Conservation (phyloP, 2,113 vertebrate species). For the Percina caprodes region DNA sequence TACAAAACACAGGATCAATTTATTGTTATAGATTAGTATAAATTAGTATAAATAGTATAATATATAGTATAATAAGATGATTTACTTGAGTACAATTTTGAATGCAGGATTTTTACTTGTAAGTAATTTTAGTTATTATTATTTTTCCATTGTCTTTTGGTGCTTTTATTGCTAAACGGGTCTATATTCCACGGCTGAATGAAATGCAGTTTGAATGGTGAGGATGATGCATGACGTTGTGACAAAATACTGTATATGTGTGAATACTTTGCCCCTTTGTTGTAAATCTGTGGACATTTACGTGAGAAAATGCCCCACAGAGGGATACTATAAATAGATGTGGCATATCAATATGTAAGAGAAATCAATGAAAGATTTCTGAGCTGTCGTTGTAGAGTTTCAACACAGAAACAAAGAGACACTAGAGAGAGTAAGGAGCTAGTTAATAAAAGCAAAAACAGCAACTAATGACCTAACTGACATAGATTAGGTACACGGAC, state of each 20-base stretch:
- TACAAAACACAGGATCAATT: not conserved
- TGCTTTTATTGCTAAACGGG: not conserved
- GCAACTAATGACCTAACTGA: slow-evolving; percentile 24
- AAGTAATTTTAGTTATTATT: not conserved
- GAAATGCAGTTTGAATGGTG: not conserved
- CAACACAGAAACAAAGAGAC: slow-evolving; percentile 5
- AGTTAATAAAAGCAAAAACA: not conserved
- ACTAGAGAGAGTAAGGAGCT: not conserved
- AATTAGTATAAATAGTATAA: not conserved
- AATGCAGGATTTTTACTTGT: not conserved
- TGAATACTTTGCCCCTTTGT: not conserved
- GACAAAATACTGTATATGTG: not conserved
- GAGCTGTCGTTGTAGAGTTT: not conserved
- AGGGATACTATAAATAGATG: not conserved
- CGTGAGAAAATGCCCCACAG: not conserved
- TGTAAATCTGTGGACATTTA: not conserved
- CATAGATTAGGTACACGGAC: slow-evolving; percentile 17
- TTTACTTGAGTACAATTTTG: not conserved
- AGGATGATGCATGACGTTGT: not conserved
- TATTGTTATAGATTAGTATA: not conserved
- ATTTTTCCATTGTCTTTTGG: not conserved
- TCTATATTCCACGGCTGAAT: not conserved
- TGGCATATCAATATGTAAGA: not conserved
- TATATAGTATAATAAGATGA: not conserved
- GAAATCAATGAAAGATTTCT: not conserved